A percentile compares a stretch with the other conserved stretches of the same genome.
Evolutionary conservation across 2,113 vertebrate species (phyloP).

Genomic region (Ariopsis seemanni): DNA sequence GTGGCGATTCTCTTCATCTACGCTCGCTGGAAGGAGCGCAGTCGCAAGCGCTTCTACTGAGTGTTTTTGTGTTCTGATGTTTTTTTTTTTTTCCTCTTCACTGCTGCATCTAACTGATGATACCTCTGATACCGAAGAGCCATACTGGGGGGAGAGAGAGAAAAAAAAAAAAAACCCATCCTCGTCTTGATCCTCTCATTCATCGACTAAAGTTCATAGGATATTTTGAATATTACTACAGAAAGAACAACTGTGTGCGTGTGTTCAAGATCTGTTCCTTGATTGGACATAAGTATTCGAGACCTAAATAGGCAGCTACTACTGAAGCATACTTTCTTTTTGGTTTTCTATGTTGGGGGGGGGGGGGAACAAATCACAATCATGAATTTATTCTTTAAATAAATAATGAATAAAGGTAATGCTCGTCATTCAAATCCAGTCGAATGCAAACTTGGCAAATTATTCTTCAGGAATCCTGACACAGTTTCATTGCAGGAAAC

Average conservation of each 20-base stretch:
- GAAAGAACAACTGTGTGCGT: neutral
- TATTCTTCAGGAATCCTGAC: too few species aligned
- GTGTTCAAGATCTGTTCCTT: neutral
- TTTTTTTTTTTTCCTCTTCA: neutral
- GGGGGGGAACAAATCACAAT: neutral
- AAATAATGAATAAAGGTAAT: neutral
- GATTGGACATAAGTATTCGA: neutral
- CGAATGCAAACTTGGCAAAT: neutral
- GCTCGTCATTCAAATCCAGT: neutral
- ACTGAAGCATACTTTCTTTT: neutral
- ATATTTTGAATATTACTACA: neutral
- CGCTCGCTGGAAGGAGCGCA: constrained; percentile 90
- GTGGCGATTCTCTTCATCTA: constrained; percentile 81
- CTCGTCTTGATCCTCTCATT: neutral
- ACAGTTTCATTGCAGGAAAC: neutral
- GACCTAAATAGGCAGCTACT: neutral
- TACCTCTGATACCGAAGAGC: constrained; percentile 28
- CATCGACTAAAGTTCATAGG: neutral
- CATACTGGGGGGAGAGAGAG: neutral
- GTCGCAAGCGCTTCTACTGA: constrained; percentile 96
- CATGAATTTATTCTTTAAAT: neutral
- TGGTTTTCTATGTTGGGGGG: neutral
- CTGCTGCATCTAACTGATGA: constrained; percentile 22
- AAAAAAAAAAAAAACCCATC: neutral
- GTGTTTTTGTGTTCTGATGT: neutral